Percentiles rank a stretch among this genome's conserved stretches.
Evolutionary conservation across 2,797 vertebrate genomes (phyloP).

Genomic region (Pterois miles): DNA sequence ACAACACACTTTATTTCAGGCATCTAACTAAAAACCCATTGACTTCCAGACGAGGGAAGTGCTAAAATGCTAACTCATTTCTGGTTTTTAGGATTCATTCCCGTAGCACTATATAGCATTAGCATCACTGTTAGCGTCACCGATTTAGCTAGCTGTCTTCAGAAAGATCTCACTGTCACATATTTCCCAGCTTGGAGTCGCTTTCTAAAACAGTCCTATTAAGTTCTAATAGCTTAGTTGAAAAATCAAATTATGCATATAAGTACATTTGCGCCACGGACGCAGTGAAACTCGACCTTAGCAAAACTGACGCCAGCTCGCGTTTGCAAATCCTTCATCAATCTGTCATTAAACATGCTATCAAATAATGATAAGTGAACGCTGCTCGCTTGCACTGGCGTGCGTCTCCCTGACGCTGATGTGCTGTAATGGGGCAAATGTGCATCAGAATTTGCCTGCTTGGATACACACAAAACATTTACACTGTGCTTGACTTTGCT

Average conservation of each 20-base stretch:
- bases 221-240: slow-evolving; percentile 90
- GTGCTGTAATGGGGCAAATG: slow-evolving; percentile 95
- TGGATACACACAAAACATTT: slow-evolving; percentile 96
- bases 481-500: slow-evolving; percentile 90
- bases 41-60: background rate
- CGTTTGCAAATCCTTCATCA: slow-evolving; percentile 96
- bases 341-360: slow-evolving; percentile 99
- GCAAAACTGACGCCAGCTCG: slow-evolving; percentile 91
- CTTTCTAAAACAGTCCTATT: slow-evolving; percentile 92
- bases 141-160: slow-evolving; percentile 39
- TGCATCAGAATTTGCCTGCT: slow-evolving; percentile 93
- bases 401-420: slow-evolving; percentile 91
- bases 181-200: slow-evolving; percentile 81
- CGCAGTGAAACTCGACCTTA: slow-evolving; percentile 90
- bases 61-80: background rate
- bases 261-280: slow-evolving; percentile 92
- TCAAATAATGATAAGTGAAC: slow-evolving; percentile 97
- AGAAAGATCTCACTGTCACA: slow-evolving; percentile 80
- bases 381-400: slow-evolving; percentile 89
- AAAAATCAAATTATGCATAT: slow-evolving; percentile 95
- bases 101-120: background rate
- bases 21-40: background rate
- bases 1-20: background rate
- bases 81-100: background rate
- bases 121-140: slow-evolving; percentile 1